Percentiles rank a stretch among this genome's conserved stretches.
phyloP scores from a whole-genome alignment of 2,797 vertebrate genomes.

The Leptodactylus fallax region DNA sequence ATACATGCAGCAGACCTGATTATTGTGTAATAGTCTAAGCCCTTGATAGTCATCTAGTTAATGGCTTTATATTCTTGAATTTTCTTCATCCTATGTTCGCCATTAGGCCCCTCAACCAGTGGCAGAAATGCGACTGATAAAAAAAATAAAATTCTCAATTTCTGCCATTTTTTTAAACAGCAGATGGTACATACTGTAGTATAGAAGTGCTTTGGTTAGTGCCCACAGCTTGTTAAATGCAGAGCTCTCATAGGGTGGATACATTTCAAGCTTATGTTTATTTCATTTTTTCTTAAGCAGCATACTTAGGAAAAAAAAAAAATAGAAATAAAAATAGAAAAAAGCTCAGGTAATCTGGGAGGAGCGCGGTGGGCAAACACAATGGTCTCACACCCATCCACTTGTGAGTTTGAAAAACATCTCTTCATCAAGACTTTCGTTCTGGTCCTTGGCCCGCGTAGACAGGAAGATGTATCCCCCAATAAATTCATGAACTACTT shows the following conservation, averaged over 20 bases:
- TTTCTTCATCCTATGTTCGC: constrained; percentile 59
- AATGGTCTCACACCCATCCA: constrained; percentile 89
- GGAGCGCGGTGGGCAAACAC: constrained; percentile 54
- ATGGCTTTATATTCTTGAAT: constrained; percentile 76
- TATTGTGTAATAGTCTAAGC: constrained; percentile 71
- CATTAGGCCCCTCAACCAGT: neutral
- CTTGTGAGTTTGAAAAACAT: constrained; percentile 99
- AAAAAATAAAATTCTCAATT: neutral
- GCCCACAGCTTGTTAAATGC: constrained; percentile 74
- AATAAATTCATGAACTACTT: constrained; percentile 98
- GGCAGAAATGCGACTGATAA: neutral
- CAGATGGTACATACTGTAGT: constrained; percentile 65
- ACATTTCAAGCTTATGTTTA: constrained; percentile 80
- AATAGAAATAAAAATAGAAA: neutral
- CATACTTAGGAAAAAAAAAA: constrained; percentile 72
- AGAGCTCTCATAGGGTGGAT: constrained; percentile 73
- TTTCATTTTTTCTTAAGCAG: constrained; percentile 76
- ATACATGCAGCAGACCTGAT: constrained; percentile 80
- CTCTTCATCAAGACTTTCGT: constrained; percentile 97
- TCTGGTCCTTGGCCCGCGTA: constrained; percentile 97
- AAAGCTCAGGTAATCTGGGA: constrained; percentile 77
- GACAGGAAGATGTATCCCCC: constrained; percentile 98
- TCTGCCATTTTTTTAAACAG: constrained; percentile 45
- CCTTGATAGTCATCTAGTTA: constrained; percentile 71
- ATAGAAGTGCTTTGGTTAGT: constrained; percentile 75